phyloP scores from a whole-genome alignment of 2,797 vertebrate species.

The Peromyscus attwateri region DNA sequence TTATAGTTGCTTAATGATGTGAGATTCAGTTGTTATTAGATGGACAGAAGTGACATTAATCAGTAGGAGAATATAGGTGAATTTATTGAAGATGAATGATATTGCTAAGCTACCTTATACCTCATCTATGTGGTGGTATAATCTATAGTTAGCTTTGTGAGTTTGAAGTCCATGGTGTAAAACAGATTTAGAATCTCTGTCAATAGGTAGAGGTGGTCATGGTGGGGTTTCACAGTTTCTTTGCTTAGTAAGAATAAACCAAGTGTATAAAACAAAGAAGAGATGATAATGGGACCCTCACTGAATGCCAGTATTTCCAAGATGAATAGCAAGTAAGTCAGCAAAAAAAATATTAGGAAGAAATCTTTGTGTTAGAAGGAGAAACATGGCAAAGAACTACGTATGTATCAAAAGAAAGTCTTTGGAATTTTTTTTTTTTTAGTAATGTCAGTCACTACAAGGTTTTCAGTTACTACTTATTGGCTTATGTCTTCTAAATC shows the following conservation, averaged over 20 bases:
- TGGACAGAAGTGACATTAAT: slow-evolving; percentile 44
- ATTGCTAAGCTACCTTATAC: neutral
- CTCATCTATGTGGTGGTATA: slow-evolving; percentile 26
- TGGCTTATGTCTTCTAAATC: neutral
- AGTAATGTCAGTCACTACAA: neutral
- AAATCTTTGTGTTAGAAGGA: neutral
- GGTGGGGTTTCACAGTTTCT: neutral
- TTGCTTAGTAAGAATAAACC: slow-evolving; percentile 40
- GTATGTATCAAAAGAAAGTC: neutral
- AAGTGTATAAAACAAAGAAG: neutral
- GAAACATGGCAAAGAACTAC: neutral
- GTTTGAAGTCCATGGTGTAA: neutral
- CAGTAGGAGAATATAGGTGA: neutral
- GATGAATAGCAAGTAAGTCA: neutral
- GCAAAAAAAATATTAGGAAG: neutral
- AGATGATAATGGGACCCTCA: neutral
- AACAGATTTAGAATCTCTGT: neutral
- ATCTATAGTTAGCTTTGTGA: slow-evolving; percentile 24
- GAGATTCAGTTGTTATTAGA: slow-evolving; percentile 16
- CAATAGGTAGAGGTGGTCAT: neutral
- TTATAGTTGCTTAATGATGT: slow-evolving; percentile 43
- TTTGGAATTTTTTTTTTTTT: neutral
- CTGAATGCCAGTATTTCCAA: neutral
- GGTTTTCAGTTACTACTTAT: neutral
- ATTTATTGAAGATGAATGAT: slow-evolving; percentile 50